Base-by-base conservation (phyloP, 2,113 vertebrate species). In the Piaya cayana region DNA sequence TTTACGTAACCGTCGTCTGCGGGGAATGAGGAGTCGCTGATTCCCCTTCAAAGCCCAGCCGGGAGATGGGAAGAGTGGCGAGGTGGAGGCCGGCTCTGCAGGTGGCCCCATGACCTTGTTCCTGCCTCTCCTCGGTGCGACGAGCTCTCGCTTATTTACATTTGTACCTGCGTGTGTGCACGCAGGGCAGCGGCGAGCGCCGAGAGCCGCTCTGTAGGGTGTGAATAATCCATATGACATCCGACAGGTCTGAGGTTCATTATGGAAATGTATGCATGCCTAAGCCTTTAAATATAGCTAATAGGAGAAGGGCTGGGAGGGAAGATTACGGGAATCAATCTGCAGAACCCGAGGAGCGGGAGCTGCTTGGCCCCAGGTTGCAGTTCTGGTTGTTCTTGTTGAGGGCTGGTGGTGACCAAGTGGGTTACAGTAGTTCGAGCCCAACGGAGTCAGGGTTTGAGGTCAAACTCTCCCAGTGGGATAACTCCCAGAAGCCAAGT, bases 21-120 rank as follows among this genome's bases (percentile, higher is more conserved):
- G 72, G 92, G 43, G 52, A 79, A 85, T 6, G 9, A 12, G 56
- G 50, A 75, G 53, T 37, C 74, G 86, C 74, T 82, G 5, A 29
- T 79, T 63, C 63, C 53, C 71, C 94, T 95, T 88, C 96, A 68
- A 91, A 96, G 90, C 90, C 91, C 87, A 84, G 92, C n/a, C 72
- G 79, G 74, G 14, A 14, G 68, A 25, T 16, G 22, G 81, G 83
- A 93, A 56, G n/a, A 36, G 19, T 82, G 29, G 13, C 20, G 53
- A 95, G 95, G 95, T 49, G 69, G 76, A 85, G 93, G 70, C 74
- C 45, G 64, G 88, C 88, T 88, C 50, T 65, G 74, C 74, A 62
- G 89, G 89, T 85, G 80, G 95, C 92, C 88, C 65, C 30, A 9
- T 92, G 80, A 39, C 88, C 75, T 59, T 36, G 55, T 82, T 97